Conservation (phyloP, 2,888 invertebrate species). For the Apomyelois bistriatella region DNA sequence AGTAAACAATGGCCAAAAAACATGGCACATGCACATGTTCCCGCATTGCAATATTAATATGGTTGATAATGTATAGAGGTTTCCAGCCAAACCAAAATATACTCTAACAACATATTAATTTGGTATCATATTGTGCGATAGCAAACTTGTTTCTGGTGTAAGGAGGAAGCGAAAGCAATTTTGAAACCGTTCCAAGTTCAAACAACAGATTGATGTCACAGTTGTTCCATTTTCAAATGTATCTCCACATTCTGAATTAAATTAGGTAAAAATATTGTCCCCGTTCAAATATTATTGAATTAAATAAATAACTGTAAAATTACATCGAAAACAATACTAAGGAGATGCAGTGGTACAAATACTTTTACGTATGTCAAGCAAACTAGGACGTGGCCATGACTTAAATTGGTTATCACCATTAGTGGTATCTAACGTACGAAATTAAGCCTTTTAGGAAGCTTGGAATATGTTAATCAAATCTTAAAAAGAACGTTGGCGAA, state of each 20-base stretch:
- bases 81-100: conserved; percentile 17
- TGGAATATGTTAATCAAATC: no score
- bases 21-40: conserved; percentile 43
- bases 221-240: conserved; percentile 2
- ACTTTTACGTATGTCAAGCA: no score
- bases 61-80: conserved; percentile 30
- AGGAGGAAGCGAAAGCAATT: conserved; percentile 9
- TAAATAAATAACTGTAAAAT: no score
- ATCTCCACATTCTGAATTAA: not conserved
- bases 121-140: not conserved
- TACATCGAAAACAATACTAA: no score
- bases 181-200: conserved; percentile 7
- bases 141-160: not conserved
- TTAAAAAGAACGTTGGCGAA: no score
- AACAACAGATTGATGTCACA: conserved; percentile 4
- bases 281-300: not conserved
- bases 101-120: conserved; percentile 3
- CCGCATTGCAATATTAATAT: conserved; percentile 49
- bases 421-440: no score
- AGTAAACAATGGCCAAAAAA: conserved; percentile 30
- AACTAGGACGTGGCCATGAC: no score
- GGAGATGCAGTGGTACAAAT: no score
- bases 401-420: no score
- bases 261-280: not conserved
- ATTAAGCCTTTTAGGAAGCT: no score